Evolutionary conservation across 2,113 vertebrate species (phyloP).

Genomic region (Hemichromis elongatus): DNA sequence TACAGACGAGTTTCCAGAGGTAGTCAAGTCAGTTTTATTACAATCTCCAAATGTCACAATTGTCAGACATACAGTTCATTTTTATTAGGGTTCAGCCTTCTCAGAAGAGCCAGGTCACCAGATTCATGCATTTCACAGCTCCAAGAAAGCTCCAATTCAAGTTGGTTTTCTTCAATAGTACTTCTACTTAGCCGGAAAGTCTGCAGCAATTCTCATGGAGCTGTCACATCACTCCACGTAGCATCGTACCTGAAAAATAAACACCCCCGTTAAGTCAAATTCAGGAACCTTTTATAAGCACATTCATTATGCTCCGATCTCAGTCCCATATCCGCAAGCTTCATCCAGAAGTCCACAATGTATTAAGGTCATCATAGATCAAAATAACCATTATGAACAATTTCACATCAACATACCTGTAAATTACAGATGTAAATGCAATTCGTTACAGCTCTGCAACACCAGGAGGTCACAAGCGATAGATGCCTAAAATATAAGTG

Average conservation of each 20-base stretch:
- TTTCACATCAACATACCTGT: neutral
- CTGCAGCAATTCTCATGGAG: neutral
- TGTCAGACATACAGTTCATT: rapidly evolving
- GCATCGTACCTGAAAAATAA: neutral
- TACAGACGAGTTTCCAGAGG: neutral
- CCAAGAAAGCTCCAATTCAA: neutral
- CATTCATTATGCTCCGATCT: constrained; percentile 49
- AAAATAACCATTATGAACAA: neutral
- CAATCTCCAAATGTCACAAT: neutral
- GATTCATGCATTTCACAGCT: neutral
- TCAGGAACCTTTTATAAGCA: rapidly evolving
- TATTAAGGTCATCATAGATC: constrained; percentile 76
- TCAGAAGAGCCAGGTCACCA: neutral
- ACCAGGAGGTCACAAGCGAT: neutral
- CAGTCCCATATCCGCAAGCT: constrained; percentile 89
- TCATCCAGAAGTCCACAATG: constrained; percentile 81
- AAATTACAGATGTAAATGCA: rapidly evolving
- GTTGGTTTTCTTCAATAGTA: neutral
- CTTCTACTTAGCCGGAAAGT: neutral
- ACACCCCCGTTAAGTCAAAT: rapidly evolving
- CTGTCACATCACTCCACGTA: neutral
- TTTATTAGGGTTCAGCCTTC: neutral
- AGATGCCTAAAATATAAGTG: neutral
- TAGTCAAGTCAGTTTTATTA: neutral
- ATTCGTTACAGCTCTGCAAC: neutral